Evolutionary conservation across 2,888 invertebrate species (phyloP).

Genomic region (Polyommatus iphigenia): DNA sequence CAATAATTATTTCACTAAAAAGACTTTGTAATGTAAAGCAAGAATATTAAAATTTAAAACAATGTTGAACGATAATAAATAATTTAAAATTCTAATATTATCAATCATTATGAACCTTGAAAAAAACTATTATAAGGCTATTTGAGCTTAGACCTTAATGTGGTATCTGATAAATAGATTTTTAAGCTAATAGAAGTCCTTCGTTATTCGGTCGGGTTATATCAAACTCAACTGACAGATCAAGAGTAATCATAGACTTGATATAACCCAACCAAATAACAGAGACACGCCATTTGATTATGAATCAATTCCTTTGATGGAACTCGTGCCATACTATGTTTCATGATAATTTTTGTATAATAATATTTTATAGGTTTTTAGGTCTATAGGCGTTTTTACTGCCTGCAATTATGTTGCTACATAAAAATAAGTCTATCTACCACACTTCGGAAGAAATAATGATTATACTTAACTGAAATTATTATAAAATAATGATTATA

Average conservation of each 20-base stretch:
- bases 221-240: neutral
- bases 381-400: neutral
- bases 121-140: conserved; percentile 7
- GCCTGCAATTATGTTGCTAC: neutral
- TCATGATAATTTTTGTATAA: neutral
- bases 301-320: neutral
- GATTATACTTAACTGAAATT: too few species aligned
- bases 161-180: too few species aligned
- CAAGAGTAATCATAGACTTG: neutral
- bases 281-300: neutral
- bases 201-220: neutral
- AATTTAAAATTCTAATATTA: conserved; percentile 3
- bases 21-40: neutral
- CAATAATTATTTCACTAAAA: too few species aligned
- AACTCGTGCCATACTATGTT: neutral
- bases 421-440: neutral
- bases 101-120: conserved; percentile 3
- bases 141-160: neutral
- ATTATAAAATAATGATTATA: too few species aligned
- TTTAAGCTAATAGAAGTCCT: neutral
- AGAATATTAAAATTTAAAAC: neutral
- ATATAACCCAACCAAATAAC: neutral
- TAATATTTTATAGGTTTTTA: neutral
- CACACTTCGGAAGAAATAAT: too few species aligned
- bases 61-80: neutral